phyloP scores from a whole-genome alignment of 1,140 invertebrate species.

The Bacillus rossius region DNA sequence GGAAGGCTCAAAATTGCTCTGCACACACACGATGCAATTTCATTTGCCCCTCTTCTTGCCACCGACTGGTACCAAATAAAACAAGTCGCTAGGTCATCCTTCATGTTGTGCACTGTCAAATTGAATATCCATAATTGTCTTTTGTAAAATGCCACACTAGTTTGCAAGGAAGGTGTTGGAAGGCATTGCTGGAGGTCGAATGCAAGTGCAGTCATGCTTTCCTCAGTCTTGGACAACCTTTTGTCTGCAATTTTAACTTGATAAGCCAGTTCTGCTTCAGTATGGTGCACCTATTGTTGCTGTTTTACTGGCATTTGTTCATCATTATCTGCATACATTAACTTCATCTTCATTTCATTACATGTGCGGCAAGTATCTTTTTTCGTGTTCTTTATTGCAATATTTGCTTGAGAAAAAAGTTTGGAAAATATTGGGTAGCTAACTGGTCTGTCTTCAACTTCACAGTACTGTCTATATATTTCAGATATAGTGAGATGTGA shows the following conservation, averaged over 20 bases:
- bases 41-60: slow-evolving; percentile 29
- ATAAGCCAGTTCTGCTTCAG: slow-evolving; percentile 11
- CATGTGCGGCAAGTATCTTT: slow-evolving; percentile 27
- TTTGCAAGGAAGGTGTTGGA: slow-evolving; percentile 29
- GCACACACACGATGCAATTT: slow-evolving; percentile 30
- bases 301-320: slow-evolving; percentile 1
- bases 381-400: slow-evolving; percentile 26
- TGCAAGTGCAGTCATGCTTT: slow-evolving; percentile 16
- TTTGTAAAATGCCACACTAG: slow-evolving; percentile 34
- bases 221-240: slow-evolving; percentile 9
- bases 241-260: neutral
- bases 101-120: slow-evolving; percentile 33
- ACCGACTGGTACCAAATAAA: slow-evolving; percentile 36
- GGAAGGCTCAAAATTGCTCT: neutral
- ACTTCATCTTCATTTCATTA: slow-evolving; percentile 14
- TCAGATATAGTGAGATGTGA: slow-evolving; percentile 12
- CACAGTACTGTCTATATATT: slow-evolving; percentile 5
- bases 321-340: slow-evolving; percentile 14
- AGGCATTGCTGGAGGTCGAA: slow-evolving; percentile 38
- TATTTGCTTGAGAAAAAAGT: slow-evolving; percentile 15
- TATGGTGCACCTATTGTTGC: slow-evolving; percentile 4
- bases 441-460: slow-evolving; percentile 13
- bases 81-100: slow-evolving; percentile 21
- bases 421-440: slow-evolving; percentile 11
- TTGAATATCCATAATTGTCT: slow-evolving; percentile 38